phyloP scores from a whole-genome alignment of 2,888 invertebrate genomes.

The Microplitis deprimator region DNA sequence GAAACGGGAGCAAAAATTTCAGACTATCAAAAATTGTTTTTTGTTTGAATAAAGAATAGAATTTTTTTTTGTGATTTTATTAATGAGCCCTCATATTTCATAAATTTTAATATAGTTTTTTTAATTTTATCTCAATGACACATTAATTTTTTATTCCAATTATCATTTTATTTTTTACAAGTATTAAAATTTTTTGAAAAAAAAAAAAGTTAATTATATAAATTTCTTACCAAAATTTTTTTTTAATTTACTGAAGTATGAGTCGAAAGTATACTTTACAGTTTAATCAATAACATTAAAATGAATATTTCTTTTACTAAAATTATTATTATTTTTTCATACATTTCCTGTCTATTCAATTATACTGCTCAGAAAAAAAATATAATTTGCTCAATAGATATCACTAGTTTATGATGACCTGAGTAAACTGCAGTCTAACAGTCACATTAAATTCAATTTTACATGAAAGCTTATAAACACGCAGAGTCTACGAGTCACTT shows the following conservation, averaged over 20 bases:
- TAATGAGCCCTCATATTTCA: background rate
- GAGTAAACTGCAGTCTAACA: background rate
- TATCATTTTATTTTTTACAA: no score
- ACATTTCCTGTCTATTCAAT: background rate
- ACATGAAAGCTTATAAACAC: conserved; percentile 12
- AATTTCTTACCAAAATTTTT: no score
- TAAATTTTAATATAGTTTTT: background rate
- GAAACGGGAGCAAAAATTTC: conserved; percentile 31
- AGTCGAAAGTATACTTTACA: no score
- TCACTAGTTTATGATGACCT: conserved; percentile 8
- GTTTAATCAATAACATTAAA: no score
- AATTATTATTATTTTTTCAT: conserved; percentile 5
- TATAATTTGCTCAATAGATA: background rate
- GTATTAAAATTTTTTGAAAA: no score
- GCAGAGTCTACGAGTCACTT: background rate
- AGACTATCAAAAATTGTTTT: conserved; percentile 6
- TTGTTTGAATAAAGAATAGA: background rate
- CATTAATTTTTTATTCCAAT: no score
- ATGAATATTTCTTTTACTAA: no score
- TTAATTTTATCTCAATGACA: background rate
- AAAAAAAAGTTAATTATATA: no score
- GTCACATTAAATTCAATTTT: conserved; percentile 24
- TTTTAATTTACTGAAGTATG: no score
- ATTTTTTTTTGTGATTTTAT: conserved; percentile 24
- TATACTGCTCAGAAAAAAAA: no score